Conservation (phyloP, 1,140 invertebrate genomes). For the Carcinoscorpius rotundicauda region DNA sequence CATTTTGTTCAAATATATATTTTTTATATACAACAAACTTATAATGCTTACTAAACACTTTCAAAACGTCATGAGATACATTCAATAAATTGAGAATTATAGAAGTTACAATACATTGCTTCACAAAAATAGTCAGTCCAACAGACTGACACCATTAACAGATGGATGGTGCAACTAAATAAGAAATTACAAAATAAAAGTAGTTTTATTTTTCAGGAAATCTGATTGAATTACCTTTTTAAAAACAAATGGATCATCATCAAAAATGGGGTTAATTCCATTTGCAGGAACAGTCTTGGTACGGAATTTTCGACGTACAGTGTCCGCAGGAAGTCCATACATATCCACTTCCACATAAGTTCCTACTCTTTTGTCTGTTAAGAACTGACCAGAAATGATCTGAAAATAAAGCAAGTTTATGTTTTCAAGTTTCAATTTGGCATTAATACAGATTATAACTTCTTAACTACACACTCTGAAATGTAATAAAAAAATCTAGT, state of each 20-base stretch:
- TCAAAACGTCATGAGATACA: too few species aligned
- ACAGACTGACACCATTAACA: too few species aligned
- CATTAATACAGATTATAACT: not conserved
- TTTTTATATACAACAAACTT: too few species aligned
- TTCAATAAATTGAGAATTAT: too few species aligned
- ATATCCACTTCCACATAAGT: conserved; percentile 99
- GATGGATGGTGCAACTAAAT: too few species aligned
- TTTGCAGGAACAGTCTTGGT: conserved; percentile 89
- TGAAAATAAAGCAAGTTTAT: conserved; percentile 25
- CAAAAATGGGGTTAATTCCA: conserved; percentile 90
- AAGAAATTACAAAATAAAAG: too few species aligned
- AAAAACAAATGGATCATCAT: conserved; percentile 95
- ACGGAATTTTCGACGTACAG: conserved; percentile 89
- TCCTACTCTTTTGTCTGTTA: conserved; percentile 88
- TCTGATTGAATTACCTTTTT: conserved; percentile 60
- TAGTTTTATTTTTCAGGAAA: too few species aligned
- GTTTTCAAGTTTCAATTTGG: not conserved
- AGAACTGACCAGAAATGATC: conserved; percentile 74
- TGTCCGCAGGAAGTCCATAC: conserved; percentile 97
- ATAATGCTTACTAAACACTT: too few species aligned
- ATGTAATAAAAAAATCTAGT: conserved; percentile 3
- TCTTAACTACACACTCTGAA: not conserved
- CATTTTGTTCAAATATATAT: too few species aligned
- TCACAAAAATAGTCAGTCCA: too few species aligned
- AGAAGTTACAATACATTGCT: too few species aligned